Conservation (phyloP, 1,140 invertebrate species). For the Lordiphosa mommai region DNA sequence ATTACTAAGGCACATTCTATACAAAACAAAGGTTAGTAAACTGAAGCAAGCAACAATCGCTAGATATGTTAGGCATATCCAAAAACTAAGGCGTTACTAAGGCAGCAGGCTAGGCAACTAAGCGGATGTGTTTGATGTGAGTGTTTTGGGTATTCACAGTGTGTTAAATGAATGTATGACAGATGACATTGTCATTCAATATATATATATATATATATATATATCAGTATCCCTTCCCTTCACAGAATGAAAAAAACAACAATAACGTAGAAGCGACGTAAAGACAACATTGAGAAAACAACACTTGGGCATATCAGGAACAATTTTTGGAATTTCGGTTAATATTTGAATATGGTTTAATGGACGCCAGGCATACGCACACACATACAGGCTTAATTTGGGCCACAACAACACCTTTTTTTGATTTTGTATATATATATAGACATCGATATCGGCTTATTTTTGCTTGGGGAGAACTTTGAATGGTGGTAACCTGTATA, state of each 20-base stretch:
- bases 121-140: slow-evolving; percentile 24
- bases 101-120: slow-evolving; percentile 32
- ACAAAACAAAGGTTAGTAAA: slow-evolving; percentile 36
- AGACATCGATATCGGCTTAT: slow-evolving; percentile 63
- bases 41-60: slow-evolving; percentile 50
- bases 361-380: slow-evolving; percentile 60
- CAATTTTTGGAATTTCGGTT: slow-evolving; percentile 14
- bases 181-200: not conserved
- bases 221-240: not conserved
- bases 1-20: slow-evolving; percentile 28
- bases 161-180: slow-evolving; percentile 4
- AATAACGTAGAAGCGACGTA: not conserved
- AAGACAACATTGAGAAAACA: slow-evolving; percentile 7
- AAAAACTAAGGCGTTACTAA: slow-evolving; percentile 11
- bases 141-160: slow-evolving; percentile 36
- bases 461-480: slow-evolving; percentile 39
- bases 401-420: slow-evolving; percentile 60
- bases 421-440: slow-evolving; percentile 45
- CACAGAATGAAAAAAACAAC: not conserved
- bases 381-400: slow-evolving; percentile 29
- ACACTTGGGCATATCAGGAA: slow-evolving; percentile 12
- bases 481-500: slow-evolving; percentile 46
- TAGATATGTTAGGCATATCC: slow-evolving; percentile 19
- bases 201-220: slow-evolving; percentile 12
- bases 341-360: slow-evolving; percentile 27